Conservation (phyloP, 1,140 invertebrate genomes). For the Aphidius ervi region DNA sequence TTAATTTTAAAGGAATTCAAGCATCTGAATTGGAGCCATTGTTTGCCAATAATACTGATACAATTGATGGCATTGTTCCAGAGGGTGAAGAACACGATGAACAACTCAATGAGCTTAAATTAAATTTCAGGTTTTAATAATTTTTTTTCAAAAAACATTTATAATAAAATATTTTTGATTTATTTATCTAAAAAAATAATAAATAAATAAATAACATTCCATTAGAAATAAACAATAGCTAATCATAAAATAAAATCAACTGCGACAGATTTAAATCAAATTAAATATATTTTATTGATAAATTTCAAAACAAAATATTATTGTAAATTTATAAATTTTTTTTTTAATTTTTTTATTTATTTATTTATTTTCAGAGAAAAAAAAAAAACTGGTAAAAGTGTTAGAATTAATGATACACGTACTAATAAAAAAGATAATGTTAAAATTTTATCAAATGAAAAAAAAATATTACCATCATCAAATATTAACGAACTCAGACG, state of each 20-base stretch:
- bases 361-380: slow-evolving; percentile 47
- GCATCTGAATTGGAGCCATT: slow-evolving; percentile 72
- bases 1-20: slow-evolving; percentile 39
- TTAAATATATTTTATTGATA: slow-evolving; percentile 4
- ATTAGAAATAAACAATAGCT: background rate
- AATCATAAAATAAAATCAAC: slow-evolving; percentile 35
- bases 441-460: slow-evolving; percentile 30
- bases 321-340: background rate
- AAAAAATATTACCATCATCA: slow-evolving; percentile 42
- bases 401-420: slow-evolving; percentile 41
- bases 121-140: slow-evolving; percentile 47
- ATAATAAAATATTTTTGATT: background rate
- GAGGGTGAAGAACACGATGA: slow-evolving; percentile 57
- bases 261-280: slow-evolving; percentile 38
- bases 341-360: slow-evolving; percentile 26
- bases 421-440: slow-evolving; percentile 29
- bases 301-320: background rate
- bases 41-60: slow-evolving; percentile 64
- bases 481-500: slow-evolving; percentile 79
- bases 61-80: slow-evolving; percentile 54
- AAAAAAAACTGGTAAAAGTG: slow-evolving; percentile 42
- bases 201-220: slow-evolving; percentile 6
- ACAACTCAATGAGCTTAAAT: slow-evolving; percentile 39
- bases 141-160: background rate
- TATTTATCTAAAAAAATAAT: too few species aligned